phyloP scores from a whole-genome alignment of 2,113 vertebrate species.

The Malurus alboscapulatus region DNA sequence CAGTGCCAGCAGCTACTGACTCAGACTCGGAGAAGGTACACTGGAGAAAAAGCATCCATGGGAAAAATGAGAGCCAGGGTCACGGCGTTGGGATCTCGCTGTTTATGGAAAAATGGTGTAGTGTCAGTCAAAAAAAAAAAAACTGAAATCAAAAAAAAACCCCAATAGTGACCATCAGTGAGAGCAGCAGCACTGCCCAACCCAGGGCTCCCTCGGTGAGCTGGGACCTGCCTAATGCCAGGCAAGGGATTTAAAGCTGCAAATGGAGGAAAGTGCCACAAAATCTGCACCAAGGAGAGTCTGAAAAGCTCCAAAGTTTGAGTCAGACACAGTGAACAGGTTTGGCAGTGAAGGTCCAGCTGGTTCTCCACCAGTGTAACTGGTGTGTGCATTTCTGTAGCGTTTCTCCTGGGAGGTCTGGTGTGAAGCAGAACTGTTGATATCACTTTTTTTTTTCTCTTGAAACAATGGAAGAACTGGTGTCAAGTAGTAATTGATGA shows the following conservation, averaged over 20 bases:
- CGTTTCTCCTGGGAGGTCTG: neutral
- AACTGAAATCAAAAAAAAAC: no score
- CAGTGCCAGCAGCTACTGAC: slow-evolving; percentile 51
- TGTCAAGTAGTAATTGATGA: slow-evolving; percentile 1
- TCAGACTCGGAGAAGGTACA: slow-evolving; percentile 13
- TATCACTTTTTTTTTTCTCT: neutral
- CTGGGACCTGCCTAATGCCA: rapidly evolving
- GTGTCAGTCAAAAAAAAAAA: neutral
- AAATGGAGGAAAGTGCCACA: rapidly evolving
- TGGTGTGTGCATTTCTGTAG: neutral
- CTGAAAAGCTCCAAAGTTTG: neutral
- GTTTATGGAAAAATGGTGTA: rapidly evolving
- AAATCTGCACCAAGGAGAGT: neutral
- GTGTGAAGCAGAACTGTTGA: neutral
- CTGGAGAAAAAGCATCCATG: slow-evolving; percentile 35
- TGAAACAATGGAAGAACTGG: neutral
- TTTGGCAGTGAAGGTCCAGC: neutral
- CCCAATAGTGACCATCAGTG: rapidly evolving
- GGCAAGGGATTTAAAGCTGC: neutral
- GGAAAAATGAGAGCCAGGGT: neutral
- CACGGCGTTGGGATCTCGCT: rapidly evolving
- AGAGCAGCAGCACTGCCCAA: neutral
- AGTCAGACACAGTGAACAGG: rapidly evolving
- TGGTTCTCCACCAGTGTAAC: neutral
- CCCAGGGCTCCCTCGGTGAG: rapidly evolving